Evolutionary conservation across 92 coral and sea anemone species (phyloP).

Genomic region (Plumapathes pennacea): DNA sequence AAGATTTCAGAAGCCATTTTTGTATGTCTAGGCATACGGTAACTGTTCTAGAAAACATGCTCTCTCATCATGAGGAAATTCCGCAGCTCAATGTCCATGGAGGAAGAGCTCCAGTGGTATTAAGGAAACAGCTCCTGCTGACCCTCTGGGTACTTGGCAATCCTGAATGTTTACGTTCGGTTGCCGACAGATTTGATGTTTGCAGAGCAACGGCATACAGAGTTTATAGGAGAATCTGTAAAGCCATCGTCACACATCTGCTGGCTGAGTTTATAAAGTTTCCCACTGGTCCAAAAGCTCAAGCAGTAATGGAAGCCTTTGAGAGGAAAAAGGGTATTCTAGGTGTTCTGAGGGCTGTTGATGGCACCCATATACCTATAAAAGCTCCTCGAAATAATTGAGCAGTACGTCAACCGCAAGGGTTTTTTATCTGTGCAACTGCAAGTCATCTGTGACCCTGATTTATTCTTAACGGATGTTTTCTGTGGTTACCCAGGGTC

Average conservation of each 20-base stretch:
- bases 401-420: slow-evolving; percentile 48
- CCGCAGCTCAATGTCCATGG: slow-evolving; percentile 10
- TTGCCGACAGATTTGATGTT: slow-evolving; percentile 32
- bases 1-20: slow-evolving; percentile 20
- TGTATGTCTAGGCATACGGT: slow-evolving; percentile 9
- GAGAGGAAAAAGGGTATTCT: slow-evolving; percentile 20
- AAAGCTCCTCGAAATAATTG: slow-evolving; percentile 31
- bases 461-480: slow-evolving; percentile 42
- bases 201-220: slow-evolving; percentile 32
- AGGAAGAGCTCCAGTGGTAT: slow-evolving; percentile 25
- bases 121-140: slow-evolving; percentile 19
- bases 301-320: slow-evolving; percentile 7
- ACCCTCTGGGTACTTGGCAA: slow-evolving; percentile 39
- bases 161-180: slow-evolving; percentile 35
- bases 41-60: neutral
- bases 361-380: too few species aligned
- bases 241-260: slow-evolving; percentile 19
- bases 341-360: slow-evolving; percentile 5
- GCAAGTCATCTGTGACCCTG: slow-evolving; percentile 40
- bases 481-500: slow-evolving; percentile 59
- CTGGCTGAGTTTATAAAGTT: slow-evolving; percentile 20
- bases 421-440: slow-evolving; percentile 35
- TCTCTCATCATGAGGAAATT: neutral
- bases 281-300: slow-evolving; percentile 23
- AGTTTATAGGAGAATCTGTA: slow-evolving; percentile 28